Evolutionary conservation across 2,888 invertebrate genomes (phyloP), one percentile per base, ranked within the genome.

Genomic region (Acanthosepion pharaonis): DNA sequence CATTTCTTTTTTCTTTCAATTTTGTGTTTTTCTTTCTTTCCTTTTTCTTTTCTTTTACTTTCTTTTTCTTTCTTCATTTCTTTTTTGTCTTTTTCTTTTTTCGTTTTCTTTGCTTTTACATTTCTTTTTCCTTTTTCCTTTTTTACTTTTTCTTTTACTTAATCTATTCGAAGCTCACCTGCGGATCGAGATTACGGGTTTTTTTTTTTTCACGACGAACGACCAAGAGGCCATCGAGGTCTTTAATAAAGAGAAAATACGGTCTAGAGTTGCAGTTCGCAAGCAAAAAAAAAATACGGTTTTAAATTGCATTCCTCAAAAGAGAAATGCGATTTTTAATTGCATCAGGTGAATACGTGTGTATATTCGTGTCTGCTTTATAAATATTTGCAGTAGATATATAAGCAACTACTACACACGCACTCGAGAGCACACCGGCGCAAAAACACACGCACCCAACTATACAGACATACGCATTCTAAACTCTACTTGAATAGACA

Each of bases 281-380:
- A n/a, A 78, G 33, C n/a, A 78, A 23, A 78, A 11, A 2, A 2
- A n/a, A n/a, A 78, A 33, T 78, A 33, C 33, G 33, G 78, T 78
- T 78, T 78, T n/a, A 33, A 78, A n/a, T n/a, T 78, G 78, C 78
- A 78, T 78, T 78, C 78, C n/a, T n/a, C 1, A 4, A 78, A 78
- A 28, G 78, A 78, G n/a, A 78, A 78, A 78, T n/a, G 78, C 78
- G 78, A n/a, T 78, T 78, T 78, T 78, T 78, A 78, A 78, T 78
- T 78, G 78, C 78, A 78, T 78, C 78, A 78, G n/a, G n/a, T 78
- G n/a, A 78, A 28, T 28, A 78, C 5, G 9, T 28, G n/a, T 8
- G 11, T 28, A 78, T 78, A 78, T 15, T 15, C 2, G n/a, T 78
- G 5, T 78, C 15, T 78, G 15, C 8, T n/a, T n/a, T 78, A 59